These are phyloP conservation scores for Melanitta fusca DNA, from an alignment of 2,797 vertebrate genomes.

Conservation along the genomic window DNA sequence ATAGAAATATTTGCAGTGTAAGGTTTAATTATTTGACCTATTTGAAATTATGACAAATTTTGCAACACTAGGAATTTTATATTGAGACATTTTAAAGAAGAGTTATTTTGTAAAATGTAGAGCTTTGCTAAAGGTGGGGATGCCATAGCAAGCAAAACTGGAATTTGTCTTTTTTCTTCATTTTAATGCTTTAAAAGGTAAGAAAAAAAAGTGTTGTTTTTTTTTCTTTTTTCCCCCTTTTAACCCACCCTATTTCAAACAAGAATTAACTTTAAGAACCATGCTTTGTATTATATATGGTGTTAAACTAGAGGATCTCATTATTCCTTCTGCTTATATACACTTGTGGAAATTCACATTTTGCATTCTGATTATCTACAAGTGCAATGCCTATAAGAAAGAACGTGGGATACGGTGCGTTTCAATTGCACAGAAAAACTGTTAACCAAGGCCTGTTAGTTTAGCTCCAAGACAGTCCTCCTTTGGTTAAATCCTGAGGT, in stretches of 20 bases:
- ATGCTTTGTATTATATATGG: background rate
- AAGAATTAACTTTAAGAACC: background rate
- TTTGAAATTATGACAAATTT: background rate
- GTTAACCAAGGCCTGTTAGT: background rate
- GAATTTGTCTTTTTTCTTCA: background rate
- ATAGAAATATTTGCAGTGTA: background rate
- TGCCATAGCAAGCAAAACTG: background rate
- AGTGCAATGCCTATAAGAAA: background rate
- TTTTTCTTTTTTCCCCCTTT: background rate
- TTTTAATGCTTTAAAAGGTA: background rate
- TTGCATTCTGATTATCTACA: background rate
- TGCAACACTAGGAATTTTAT: background rate
- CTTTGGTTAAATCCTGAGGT: background rate
- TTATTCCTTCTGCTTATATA: background rate
- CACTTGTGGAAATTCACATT: background rate
- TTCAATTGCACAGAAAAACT: background rate
- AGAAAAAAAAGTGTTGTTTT: background rate
- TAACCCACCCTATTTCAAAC: background rate
- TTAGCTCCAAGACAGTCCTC: background rate
- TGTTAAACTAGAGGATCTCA: background rate
- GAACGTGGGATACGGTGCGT: fast-evolving
- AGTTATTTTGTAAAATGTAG: background rate
- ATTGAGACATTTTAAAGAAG: background rate
- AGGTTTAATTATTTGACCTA: background rate
- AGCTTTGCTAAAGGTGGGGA: background rate